phyloP scores from a whole-genome alignment of 2,797 vertebrate genomes.

The Mus spretus region DNA sequence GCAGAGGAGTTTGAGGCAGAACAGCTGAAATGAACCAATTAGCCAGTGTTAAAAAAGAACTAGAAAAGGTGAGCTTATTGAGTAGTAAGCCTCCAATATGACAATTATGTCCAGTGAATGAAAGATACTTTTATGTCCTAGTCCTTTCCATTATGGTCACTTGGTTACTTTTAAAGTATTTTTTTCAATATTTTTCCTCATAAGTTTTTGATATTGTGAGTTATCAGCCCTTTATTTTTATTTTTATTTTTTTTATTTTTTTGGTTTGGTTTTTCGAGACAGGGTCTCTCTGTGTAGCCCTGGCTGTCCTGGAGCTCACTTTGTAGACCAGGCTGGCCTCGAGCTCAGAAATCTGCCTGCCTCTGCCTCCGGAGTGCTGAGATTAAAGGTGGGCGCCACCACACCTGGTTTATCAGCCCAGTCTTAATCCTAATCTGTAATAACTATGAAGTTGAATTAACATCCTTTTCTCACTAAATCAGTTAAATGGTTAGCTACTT shows the following conservation, averaged over 20 bases:
- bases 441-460: background rate
- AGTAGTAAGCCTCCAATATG: background rate
- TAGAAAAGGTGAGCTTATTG: background rate
- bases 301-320: too few species aligned
- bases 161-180: background rate
- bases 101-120: background rate
- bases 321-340: too few species aligned
- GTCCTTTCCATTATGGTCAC: background rate
- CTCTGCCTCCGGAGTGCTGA: too few species aligned
- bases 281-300: too few species aligned
- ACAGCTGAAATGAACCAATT: background rate
- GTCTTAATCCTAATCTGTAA: background rate
- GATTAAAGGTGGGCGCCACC: too few species aligned
- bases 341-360: too few species aligned
- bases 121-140: background rate
- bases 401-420: background rate
- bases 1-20: background rate
- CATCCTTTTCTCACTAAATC: background rate
- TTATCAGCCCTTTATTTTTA: background rate
- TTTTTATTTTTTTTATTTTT: too few species aligned
- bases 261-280: too few species aligned
- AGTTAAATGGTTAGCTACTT: background rate
- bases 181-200: background rate
- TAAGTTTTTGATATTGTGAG: background rate
- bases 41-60: background rate